Base-by-base conservation (phyloP, 2,113 vertebrate species). In the Otolemur garnettii region DNA sequence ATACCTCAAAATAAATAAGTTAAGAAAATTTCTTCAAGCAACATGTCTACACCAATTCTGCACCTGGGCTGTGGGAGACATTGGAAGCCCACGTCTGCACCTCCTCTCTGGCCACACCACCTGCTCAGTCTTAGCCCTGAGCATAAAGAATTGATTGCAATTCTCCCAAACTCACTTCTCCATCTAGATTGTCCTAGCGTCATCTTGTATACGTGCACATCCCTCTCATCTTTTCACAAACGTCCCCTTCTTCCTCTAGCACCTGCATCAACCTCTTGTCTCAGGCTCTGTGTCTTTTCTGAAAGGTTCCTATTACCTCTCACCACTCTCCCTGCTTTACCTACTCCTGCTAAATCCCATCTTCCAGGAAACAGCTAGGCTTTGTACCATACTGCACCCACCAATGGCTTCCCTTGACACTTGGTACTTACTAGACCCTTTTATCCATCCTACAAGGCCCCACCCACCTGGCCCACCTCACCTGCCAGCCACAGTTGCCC, bases 21-120 rank as follows among this genome's bases (percentile, higher is more conserved):
- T 57, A 45, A 45, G 30, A 81, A 38, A 62, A 55, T 50, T 30
- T 7, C 11, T 28, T 19, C 38, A 19, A 62, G 53, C 42, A 74
- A 68, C 30, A 8, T 0, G 1, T 55, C 8, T 3, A 30, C 15
- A 9, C 42, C 28, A 69, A 57, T 4, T 18, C 0, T 30, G 35
- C 42, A 28, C 22, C 14, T 8, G 24, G 35, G 42, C 3, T 1
- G 17, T 66, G 22, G 7, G 42, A 80, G 62, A 6, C 33, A 11
- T n/a, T 14, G 5, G 13, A 66, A 21, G 33, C 11, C 9, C 24
- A 22, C 17, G 4, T 17, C 42, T 50, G 50, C 18, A 4, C 18
- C 30, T 38, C 35, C 18, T 38, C n/a, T 72, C 33, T 2, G 62
- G 10, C 17, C 5, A 0, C 4, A 9, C 66, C 30, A 12, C n/a